phyloP scores from a whole-genome alignment of 2,888 invertebrate genomes.

The Catotricha subobsoleta region DNA sequence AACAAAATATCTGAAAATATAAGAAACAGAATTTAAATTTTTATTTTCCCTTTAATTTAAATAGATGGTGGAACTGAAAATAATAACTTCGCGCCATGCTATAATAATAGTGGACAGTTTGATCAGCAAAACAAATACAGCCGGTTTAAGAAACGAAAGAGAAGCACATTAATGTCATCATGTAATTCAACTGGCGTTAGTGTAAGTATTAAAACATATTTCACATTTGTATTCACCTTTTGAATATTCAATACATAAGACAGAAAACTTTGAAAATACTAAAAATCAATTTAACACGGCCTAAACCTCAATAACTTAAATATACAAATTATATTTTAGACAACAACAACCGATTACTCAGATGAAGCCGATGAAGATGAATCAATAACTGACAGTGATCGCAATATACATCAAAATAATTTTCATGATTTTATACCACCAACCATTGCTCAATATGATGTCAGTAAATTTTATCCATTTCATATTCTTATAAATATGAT shows the following conservation, averaged over 20 bases:
- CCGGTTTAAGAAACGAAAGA: slow-evolving; percentile 9
- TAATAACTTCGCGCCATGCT: no score
- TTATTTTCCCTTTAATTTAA: no score
- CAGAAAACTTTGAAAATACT: no score
- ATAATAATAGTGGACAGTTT: no score
- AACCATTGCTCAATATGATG: slow-evolving; percentile 5
- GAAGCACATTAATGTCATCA: slow-evolving; percentile 2
- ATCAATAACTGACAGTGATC: background rate
- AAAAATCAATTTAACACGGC: no score
- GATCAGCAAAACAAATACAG: slow-evolving; percentile 6
- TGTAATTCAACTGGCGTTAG: slow-evolving; percentile 11
- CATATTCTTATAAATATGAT: background rate
- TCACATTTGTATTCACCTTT: no score
- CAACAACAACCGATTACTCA: slow-evolving; percentile 12
- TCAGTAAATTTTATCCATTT: background rate
- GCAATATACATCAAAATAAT: background rate
- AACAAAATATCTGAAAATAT: no score
- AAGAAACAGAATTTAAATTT: no score
- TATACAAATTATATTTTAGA: no score
- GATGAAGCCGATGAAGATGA: slow-evolving; percentile 10
- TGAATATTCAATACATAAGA: no score
- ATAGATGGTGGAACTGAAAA: no score
- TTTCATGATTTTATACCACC: background rate
- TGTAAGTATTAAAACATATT: slow-evolving; percentile 6
- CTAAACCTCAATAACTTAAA: no score